phyloP scores from a whole-genome alignment of 2,113 vertebrate genomes.

The Zosterops hypoxanthus region DNA sequence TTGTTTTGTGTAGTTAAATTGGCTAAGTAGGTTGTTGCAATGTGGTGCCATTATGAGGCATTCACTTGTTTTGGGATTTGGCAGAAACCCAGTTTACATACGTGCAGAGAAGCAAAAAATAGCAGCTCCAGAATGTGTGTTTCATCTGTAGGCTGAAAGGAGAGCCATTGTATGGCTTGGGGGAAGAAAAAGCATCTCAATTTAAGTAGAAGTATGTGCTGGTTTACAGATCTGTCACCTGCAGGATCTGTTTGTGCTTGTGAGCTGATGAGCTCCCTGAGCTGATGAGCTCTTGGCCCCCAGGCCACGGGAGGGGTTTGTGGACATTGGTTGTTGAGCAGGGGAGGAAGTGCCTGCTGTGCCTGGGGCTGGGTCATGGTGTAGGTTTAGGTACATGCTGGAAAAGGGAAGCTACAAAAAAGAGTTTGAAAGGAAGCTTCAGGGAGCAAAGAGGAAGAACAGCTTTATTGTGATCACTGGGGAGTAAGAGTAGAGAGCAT shows the following conservation, averaged over 20 bases:
- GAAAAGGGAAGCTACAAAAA: background rate
- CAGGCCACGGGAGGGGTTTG: background rate
- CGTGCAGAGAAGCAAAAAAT: slow-evolving; percentile 25
- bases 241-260: background rate
- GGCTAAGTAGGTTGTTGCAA: slow-evolving; percentile 12
- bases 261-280: background rate
- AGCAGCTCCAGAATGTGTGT: background rate
- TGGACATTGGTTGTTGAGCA: background rate
- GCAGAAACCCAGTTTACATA: slow-evolving; percentile 20
- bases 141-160: slow-evolving; percentile 11
- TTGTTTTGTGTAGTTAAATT: slow-evolving; percentile 1
- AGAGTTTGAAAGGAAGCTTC: background rate
- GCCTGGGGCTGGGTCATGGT: background rate
- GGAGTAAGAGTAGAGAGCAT: background rate
- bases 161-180: background rate
- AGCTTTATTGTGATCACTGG: background rate
- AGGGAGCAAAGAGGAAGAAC: background rate
- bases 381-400: background rate
- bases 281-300: background rate
- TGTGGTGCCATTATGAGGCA: slow-evolving; percentile 6
- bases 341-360: background rate
- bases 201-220: background rate
- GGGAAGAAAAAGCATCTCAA: background rate
- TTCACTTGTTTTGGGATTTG: slow-evolving; percentile 16
- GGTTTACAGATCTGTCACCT: background rate